Evolutionary conservation across 1,140 invertebrate genomes (phyloP).

Genomic region (Pararge aegeria): DNA sequence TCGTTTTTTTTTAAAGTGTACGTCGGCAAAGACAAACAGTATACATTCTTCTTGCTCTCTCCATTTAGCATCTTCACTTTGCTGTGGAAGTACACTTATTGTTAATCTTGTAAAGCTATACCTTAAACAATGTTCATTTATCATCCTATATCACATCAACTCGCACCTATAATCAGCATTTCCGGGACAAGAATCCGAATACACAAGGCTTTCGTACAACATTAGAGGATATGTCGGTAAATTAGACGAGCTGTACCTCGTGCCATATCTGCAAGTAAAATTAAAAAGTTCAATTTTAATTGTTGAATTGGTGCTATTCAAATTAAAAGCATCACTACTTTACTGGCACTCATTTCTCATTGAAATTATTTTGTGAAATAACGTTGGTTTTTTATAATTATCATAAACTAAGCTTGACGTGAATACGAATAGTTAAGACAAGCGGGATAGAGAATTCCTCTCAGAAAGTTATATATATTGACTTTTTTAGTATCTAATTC

Average conservation of each 20-base stretch:
- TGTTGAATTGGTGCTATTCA: no score
- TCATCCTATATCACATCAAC: slow-evolving; percentile 6
- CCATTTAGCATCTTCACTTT: slow-evolving; percentile 25
- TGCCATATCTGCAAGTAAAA: slow-evolving; percentile 43
- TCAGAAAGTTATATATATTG: no score
- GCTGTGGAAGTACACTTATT: slow-evolving; percentile 21
- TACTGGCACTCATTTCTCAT: no score
- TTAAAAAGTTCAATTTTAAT: no score
- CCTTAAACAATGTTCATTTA: slow-evolving; percentile 4
- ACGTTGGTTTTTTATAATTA: no score
- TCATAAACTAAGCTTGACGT: no score
- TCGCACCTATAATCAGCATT: slow-evolving; percentile 39
- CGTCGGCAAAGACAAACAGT: slow-evolving; percentile 50
- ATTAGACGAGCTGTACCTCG: slow-evolving; percentile 28
- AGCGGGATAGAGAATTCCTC: no score
- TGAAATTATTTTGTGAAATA: no score
- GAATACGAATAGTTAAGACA: no score
- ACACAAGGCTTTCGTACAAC: slow-evolving; percentile 41
- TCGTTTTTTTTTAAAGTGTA: slow-evolving; percentile 48
- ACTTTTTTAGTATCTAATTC: no score
- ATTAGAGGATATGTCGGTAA: slow-evolving; percentile 38
- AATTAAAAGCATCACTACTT: no score
- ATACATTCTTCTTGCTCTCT: slow-evolving; percentile 42
- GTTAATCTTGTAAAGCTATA: slow-evolving; percentile 14
- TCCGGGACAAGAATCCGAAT: slow-evolving; percentile 49